Evolutionary conservation across 2,797 vertebrate species (phyloP), one percentile per base, ranked within the genome.

Genomic region (Melanotaenia parkinsoni): DNA sequence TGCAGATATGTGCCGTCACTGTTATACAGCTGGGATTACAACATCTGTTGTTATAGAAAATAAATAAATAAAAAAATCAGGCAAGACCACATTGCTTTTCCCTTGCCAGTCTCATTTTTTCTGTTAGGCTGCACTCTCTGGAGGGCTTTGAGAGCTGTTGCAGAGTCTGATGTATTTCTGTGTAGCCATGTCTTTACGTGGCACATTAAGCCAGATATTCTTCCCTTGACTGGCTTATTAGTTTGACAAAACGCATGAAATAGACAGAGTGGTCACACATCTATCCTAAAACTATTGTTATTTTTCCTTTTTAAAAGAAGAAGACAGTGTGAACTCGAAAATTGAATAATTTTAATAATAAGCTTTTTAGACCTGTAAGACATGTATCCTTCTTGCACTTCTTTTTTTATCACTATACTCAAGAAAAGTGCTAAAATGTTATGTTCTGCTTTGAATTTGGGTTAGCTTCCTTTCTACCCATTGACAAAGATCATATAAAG

Each of bases 1-100:
- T 77, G n/a, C 65, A 74, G 79, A 83, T 83, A 76, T 81, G 79
- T 72, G 74, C 77, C 73, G 66, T 75, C 62, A 20, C 69, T 68
- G 81, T 67, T 72, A 63, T 37, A 62, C 87, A 77, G 85, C 69
- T 10, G 30, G 86, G 85, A 90, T 91, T 88, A 87, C 74, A 89
- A 75, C 89, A 91, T 86, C 90, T 91, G 90, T 80, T 82, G 82
- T 79, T 82, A 76, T 76, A 57, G 57, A 45, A 71, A 76, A 72
- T 63, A 47, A 9, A 40, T 1, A 40, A 47, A 45, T 5, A 16
- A 80, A 81, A 80, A 62, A 56, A 30, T 56, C 9, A 60, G 61
- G 51, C 47, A 67, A 45, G 63, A 81, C 78, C 76, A 81, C 67
- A 72, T 74, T 22, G 56, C 74, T 75, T 87, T 85, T 80, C 74